These are phyloP conservation scores for Brachionus rubens DNA, from an alignment of 1,140 invertebrate genomes.

Conservation along the genomic window DNA sequence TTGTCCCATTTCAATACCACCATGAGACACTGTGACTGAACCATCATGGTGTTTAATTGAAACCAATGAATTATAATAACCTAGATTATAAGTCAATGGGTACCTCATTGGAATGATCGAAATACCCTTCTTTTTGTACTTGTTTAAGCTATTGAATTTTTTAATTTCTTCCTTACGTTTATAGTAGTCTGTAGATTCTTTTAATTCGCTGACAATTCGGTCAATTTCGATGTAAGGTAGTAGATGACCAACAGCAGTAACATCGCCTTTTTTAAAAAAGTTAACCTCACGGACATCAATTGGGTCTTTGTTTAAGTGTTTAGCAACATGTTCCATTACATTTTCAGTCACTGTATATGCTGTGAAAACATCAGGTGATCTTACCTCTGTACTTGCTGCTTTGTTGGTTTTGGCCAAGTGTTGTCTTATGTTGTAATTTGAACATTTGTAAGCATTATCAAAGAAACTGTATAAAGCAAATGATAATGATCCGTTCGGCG, in stretches of 20 bases:
- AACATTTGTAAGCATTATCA: slow-evolving; percentile 38
- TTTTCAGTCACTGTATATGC: slow-evolving; percentile 65
- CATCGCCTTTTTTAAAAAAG: slow-evolving; percentile 54
- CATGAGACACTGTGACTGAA: slow-evolving; percentile 71
- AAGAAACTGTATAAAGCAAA: slow-evolving; percentile 14
- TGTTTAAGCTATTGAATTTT: slow-evolving; percentile 45
- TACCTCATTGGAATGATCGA: slow-evolving; percentile 54
- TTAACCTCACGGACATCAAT: slow-evolving; percentile 61
- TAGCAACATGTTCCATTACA: slow-evolving; percentile 77
- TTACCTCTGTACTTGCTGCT: slow-evolving; percentile 22
- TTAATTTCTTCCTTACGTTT: slow-evolving; percentile 41
- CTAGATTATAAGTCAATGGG: slow-evolving; percentile 49
- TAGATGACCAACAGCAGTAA: slow-evolving; percentile 50
- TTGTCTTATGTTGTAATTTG: slow-evolving; percentile 7
- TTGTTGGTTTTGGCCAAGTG: slow-evolving; percentile 35
- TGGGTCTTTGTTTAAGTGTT: slow-evolving; percentile 67
- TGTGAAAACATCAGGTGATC: slow-evolving; percentile 50
- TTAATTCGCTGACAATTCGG: slow-evolving; percentile 49
- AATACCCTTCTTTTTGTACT: slow-evolving; percentile 55
- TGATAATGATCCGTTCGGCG: neutral
- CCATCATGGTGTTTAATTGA: slow-evolving; percentile 74
- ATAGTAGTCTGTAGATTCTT: slow-evolving; percentile 46
- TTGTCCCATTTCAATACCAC: slow-evolving; percentile 80
- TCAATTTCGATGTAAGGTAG: slow-evolving; percentile 54
- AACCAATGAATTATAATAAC: slow-evolving; percentile 66